Evolutionary conservation across 2,113 vertebrate species (phyloP), one percentile per base, ranked within the genome.

Genomic region (Cacatua alba): DNA sequence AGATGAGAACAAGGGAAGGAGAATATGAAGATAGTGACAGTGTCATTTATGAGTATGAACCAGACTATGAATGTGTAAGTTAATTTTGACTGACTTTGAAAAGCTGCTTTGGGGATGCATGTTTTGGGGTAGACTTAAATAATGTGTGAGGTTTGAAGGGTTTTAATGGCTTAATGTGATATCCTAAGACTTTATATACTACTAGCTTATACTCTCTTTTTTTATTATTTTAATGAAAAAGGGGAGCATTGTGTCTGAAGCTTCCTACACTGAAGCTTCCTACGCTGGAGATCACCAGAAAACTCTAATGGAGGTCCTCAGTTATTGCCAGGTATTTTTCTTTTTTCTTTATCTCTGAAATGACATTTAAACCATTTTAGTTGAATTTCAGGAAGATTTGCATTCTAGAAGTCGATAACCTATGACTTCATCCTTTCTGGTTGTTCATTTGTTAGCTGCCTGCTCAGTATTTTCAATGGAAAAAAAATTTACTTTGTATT

Each of bases 311-410:
- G 97, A 98, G 52, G 65, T 99, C 75, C 88, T 98, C 72, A 92
- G 60, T 84, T 97, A 97, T 65, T 98, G 98, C 94, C 98, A 98
- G 98, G 98, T 99, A 98, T 25, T 67, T 76, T 53, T 91, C 57
- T 67, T 67, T 57, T 55, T 63, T 14, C 19, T n/a, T 60, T 59
- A 2, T 91, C 44, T 51, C 49, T 64, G 44, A 92, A 84, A 82
- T 37, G 11, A 1, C 15, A 13, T 70, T 89, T 26, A 39, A 86
- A 48, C 4, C 74, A 51, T 67, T 91, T 26, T 21, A 75, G 13
- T 70, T 81, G 44, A 39, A 49, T 48, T 83, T 77, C 17, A n/a
- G 33, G 24, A 88, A 39, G 17, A 53, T 11, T 43, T 83, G 4
- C 17, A 7, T 49, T 80, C 28, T 71, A 0, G 70, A 53, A 53